Percentiles rank a stretch among this genome's conserved stretches.
These are phyloP conservation scores for Epirrita christyi DNA, from an alignment of 2,888 invertebrate species.

Conservation along the genomic window DNA sequence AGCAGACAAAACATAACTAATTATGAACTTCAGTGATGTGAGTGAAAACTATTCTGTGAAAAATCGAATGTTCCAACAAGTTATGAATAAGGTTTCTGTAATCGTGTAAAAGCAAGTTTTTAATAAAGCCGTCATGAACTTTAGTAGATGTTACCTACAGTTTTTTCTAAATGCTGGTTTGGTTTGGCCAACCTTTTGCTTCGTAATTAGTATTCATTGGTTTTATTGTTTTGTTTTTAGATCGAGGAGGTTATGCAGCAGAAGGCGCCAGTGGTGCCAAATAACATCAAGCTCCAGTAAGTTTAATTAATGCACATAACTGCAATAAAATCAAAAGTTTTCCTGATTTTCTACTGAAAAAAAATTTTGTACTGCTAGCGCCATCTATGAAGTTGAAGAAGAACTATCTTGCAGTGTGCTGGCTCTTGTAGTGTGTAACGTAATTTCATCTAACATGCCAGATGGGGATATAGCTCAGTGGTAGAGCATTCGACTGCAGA, in stretches of 20 bases:
- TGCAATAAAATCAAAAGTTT: no score
- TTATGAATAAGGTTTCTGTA: slow-evolving; percentile 18
- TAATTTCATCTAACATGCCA: slow-evolving; percentile 39
- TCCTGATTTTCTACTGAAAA: no score
- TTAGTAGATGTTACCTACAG: no score
- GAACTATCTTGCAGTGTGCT: slow-evolving; percentile 33
- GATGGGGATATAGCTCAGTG: slow-evolving; percentile 82
- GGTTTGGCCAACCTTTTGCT: no score
- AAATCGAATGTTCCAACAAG: slow-evolving; percentile 16
- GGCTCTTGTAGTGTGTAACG: slow-evolving; percentile 23
- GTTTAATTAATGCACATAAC: slow-evolving; percentile 40
- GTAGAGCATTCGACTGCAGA: slow-evolving; percentile 84
- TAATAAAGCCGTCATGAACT: no score
- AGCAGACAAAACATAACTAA: slow-evolving; percentile 20
- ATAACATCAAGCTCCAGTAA: slow-evolving; percentile 68
- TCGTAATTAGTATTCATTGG: background rate
- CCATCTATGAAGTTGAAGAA: slow-evolving; percentile 52
- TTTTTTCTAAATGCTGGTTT: no score
- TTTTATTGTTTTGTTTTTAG: slow-evolving; percentile 54
- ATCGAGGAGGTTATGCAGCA: slow-evolving; percentile 84
- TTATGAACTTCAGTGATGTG: slow-evolving; percentile 36
- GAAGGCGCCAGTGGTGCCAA: slow-evolving; percentile 80
- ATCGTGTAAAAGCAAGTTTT: no score
- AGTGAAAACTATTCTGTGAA: slow-evolving; percentile 22
- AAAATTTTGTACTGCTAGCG: slow-evolving; percentile 45